Evolutionary conservation across 2,113 vertebrate species (phyloP), one percentile per base, ranked within the genome.

Genomic region (Chloropsis hardwickii): DNA sequence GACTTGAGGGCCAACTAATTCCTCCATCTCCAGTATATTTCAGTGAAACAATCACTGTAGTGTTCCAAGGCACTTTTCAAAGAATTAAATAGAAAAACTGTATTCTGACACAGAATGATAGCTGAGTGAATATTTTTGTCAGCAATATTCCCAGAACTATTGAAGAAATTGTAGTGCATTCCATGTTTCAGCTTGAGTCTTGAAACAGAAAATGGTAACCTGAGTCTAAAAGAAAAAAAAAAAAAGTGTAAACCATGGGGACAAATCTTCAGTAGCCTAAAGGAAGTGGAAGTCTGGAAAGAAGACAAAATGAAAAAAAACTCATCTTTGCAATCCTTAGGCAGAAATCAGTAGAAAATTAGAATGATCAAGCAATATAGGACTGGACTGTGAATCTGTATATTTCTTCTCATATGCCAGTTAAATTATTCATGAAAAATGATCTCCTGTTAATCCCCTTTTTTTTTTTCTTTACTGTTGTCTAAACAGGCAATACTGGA

Each of bases 371-470:
- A 76, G 33, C 27, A 74, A 18, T 39, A 29, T 24, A 67, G 18
- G 16, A 53, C 19, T 54, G 27, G 45, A 53, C 18, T 62, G 4
- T 53, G 27, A 91, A 67, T 85, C 12, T 37, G 4, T 40, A 14
- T 48, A 11, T 65, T 74, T 89, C 23, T 14, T 53, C 14, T 85
- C 24, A 40, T 72, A 40, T 56, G 39, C 37, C 44, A 74, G 39
- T 65, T 92, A 73, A 94, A 91, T 90, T 92, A 81, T 88, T 94
- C 39, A 74, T 71, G 42, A 81, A 65, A 40, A 95, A 81, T 86
- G 28, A 72, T 66, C 42, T 84, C 50, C 50, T 83, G 45, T 14
- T 92, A 88, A 86, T 81, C 17, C 12, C 5, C 3, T n/a, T 65
- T 60, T 67, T 60, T 67, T 37, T 40, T 53, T 64, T 4, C 8